phyloP scores from a whole-genome alignment of 2,113 vertebrate genomes.

The Merops nubicus region DNA sequence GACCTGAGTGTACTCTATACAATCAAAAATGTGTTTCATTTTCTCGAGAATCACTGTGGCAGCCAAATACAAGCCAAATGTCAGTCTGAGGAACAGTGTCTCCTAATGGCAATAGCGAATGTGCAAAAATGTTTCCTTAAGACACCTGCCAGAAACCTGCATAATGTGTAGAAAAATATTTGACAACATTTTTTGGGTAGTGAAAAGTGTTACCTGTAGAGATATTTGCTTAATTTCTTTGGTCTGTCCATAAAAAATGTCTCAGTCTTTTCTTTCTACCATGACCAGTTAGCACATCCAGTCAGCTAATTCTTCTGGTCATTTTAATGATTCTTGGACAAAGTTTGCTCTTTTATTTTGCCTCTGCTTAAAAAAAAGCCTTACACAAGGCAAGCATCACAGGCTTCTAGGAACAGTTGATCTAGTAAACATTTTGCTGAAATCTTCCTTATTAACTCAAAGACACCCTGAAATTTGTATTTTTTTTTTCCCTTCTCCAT shows the following conservation, averaged over 20 bases:
- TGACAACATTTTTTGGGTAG: not conserved
- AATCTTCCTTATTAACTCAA: not conserved
- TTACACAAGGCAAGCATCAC: not conserved
- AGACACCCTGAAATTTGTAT: not conserved
- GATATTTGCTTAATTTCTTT: not conserved
- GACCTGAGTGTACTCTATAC: not conserved
- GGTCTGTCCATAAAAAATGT: not conserved
- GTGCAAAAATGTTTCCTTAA: conserved; percentile 8
- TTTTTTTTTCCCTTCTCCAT: not conserved
- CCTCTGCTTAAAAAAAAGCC: not conserved
- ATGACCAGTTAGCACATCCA: not conserved
- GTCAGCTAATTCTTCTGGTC: not conserved
- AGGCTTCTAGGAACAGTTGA: not conserved
- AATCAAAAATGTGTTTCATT: conserved; percentile 66
- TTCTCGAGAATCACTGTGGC: not conserved
- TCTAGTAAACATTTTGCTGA: not conserved
- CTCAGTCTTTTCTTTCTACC: not conserved
- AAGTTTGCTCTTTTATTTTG: not conserved
- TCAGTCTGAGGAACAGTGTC: not conserved
- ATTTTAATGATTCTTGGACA: not conserved
- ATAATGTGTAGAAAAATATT: not conserved
- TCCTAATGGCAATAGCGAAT: not conserved
- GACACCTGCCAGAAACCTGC: conserved; percentile 36
- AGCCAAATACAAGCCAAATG: conserved; percentile 19
- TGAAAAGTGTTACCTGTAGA: not conserved